Conservation (phyloP, 2,113 vertebrate species). For the Syngnathus floridae region DNA sequence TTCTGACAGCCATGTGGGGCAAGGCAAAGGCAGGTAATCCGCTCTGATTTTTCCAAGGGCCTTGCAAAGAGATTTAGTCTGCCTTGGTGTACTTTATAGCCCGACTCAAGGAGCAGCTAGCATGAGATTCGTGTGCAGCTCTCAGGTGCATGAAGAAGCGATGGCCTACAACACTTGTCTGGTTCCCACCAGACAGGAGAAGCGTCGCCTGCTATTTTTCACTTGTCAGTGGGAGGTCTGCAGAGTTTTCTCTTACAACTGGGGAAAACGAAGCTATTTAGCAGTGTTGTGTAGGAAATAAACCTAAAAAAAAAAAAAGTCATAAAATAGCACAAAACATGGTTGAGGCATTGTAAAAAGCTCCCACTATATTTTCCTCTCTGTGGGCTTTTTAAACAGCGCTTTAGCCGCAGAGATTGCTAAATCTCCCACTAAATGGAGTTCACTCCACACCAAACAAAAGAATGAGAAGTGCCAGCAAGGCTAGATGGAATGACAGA, state of each 20-base stretch:
- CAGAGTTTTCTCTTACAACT: slow-evolving; percentile 23
- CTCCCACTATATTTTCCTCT: slow-evolving; percentile 30
- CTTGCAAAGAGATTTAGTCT: slow-evolving; percentile 44
- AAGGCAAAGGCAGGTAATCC: slow-evolving; percentile 35
- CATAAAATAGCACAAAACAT: slow-evolving; percentile 33
- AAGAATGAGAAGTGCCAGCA: slow-evolving; percentile 54
- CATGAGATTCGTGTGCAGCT: slow-evolving; percentile 53
- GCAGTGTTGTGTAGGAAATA: slow-evolving; percentile 15
- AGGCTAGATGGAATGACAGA: slow-evolving; percentile 57
- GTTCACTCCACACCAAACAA: slow-evolving; percentile 37
- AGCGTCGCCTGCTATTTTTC: slow-evolving; percentile 40
- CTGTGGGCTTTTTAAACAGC: slow-evolving; percentile 10
- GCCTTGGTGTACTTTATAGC: slow-evolving; percentile 49
- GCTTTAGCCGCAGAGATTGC: slow-evolving; percentile 26
- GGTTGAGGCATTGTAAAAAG: slow-evolving; percentile 24
- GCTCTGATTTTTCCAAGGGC: slow-evolving; percentile 35
- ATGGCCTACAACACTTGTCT: slow-evolving; percentile 49
- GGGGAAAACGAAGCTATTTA: slow-evolving; percentile 19
- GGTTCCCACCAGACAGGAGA: slow-evolving; percentile 44
- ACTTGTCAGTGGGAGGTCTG: slow-evolving; percentile 36
- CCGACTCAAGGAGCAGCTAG: slow-evolving; percentile 50
- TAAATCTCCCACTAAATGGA: slow-evolving; percentile 44
- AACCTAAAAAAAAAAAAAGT: slow-evolving; percentile 28
- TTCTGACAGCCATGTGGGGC: background rate
- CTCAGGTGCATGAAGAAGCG: slow-evolving; percentile 59